Evolutionary conservation across 2,113 vertebrate species (phyloP).

Genomic region (Anarhynchus alexandrinus): DNA sequence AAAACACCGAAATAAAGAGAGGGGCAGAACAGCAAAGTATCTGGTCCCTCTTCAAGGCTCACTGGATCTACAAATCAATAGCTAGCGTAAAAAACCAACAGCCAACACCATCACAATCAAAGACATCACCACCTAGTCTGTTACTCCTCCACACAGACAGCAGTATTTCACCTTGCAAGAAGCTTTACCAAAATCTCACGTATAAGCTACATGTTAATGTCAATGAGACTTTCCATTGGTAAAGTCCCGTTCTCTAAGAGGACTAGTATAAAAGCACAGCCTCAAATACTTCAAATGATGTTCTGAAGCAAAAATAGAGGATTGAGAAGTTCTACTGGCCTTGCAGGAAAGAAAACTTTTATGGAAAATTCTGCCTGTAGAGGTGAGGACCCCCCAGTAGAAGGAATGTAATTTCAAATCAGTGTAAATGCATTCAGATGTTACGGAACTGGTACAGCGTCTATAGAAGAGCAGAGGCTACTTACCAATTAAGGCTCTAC

Average conservation of each 20-base stretch:
- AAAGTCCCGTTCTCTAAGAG: not conserved
- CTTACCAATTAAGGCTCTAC: not conserved
- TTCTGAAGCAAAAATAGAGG: not conserved
- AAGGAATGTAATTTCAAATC: not conserved
- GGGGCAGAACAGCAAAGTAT: not conserved
- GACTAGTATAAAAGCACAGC: not conserved
- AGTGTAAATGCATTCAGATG: not conserved
- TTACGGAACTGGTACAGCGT: not conserved
- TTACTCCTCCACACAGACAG: not conserved
- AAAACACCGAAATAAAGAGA: not conserved
- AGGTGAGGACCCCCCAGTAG: not conserved
- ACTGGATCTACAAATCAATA: not conserved
- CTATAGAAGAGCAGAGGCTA: not conserved
- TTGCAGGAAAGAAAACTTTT: not conserved
- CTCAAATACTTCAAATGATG: not conserved
- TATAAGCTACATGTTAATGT: not conserved
- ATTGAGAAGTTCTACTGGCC: not conserved
- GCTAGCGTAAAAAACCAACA: not conserved
- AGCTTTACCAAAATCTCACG: not conserved
- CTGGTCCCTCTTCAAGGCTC: not conserved
- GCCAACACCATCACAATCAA: not conserved
- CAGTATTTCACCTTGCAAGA: not conserved
- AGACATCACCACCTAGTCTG: not conserved
- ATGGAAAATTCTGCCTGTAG: not conserved
- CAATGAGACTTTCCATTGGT: not conserved